Conservation (phyloP, 1,140 invertebrate genomes). For the Solenopsis invicta region DNA sequence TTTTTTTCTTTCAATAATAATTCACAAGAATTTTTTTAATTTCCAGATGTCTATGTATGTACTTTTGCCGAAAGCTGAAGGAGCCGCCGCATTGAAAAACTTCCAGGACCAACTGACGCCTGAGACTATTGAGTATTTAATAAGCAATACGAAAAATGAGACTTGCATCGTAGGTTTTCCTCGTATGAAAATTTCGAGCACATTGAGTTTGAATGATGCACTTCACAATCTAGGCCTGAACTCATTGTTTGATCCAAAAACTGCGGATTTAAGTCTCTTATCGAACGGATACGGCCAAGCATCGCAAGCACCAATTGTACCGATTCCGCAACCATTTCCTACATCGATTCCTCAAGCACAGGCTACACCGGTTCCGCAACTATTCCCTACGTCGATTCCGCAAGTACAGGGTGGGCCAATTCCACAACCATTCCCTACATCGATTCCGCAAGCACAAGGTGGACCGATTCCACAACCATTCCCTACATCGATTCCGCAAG, state of each 20-base stretch:
- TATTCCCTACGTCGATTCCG: background rate
- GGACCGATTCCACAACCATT: background rate
- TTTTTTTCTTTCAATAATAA: slow-evolving; percentile 1
- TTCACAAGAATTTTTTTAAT: background rate
- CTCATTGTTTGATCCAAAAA: slow-evolving; percentile 88
- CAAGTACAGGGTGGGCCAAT: background rate
- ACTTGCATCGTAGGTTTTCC: slow-evolving; percentile 89
- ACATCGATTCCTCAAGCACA: background rate
- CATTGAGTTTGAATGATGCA: slow-evolving; percentile 86
- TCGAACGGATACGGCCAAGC: slow-evolving; percentile 80
- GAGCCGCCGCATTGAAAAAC: slow-evolving; percentile 82
- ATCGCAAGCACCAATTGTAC: background rate
- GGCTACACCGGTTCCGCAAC: background rate
- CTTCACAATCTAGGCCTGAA: slow-evolving; percentile 88
- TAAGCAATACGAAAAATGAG: slow-evolving; percentile 85
- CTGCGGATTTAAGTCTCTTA: slow-evolving; percentile 89
- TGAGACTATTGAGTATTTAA: slow-evolving; percentile 87
- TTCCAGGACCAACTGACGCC: slow-evolving; percentile 87
- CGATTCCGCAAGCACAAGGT: background rate
- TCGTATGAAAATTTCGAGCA: slow-evolving; percentile 89
- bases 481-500: background rate
- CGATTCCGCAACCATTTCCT: background rate
- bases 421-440: background rate
- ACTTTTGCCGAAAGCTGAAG: slow-evolving; percentile 89
- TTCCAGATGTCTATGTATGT: slow-evolving; percentile 90